A percentile compares a stretch with the other conserved stretches of the same genome.
Evolutionary conservation across 2,797 vertebrate species (phyloP).

Genomic region (Pseudopleuronectes americanus): DNA sequence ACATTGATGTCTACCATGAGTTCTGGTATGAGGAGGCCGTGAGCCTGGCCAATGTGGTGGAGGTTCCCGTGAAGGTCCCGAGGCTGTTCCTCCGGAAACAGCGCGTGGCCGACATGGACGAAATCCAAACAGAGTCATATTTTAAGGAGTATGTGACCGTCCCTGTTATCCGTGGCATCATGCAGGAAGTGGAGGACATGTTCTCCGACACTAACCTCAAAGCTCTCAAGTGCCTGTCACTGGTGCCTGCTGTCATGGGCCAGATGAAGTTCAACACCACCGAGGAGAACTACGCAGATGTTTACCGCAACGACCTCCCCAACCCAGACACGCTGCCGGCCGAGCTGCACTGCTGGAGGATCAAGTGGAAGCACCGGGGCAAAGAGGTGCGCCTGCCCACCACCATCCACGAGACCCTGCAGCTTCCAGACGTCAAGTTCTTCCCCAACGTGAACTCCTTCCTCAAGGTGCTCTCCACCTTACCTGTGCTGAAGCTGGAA

Average conservation of each 20-base stretch:
- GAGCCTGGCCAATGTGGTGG: slow-evolving; percentile 86
- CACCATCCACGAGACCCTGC: slow-evolving; percentile 94
- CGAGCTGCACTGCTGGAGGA: slow-evolving; percentile 97
- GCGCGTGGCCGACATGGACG: slow-evolving; percentile 79
- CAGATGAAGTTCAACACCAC: slow-evolving; percentile 97
- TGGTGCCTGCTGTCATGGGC: slow-evolving; percentile 96
- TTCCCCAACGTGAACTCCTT: slow-evolving; percentile 95
- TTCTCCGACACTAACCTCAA: slow-evolving; percentile 94
- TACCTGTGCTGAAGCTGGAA: slow-evolving; percentile 91
- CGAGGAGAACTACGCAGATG: slow-evolving; percentile 91
- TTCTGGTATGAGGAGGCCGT: slow-evolving; percentile 98
- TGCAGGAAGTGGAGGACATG: slow-evolving; percentile 94
- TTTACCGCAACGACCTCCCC: slow-evolving; percentile 92
- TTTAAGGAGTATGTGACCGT: slow-evolving; percentile 93
- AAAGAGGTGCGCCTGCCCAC: slow-evolving; percentile 94
- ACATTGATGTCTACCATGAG: slow-evolving; percentile 97
- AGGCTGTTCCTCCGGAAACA: slow-evolving; percentile 89
- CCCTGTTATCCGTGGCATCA: slow-evolving; percentile 90
- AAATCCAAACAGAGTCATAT: slow-evolving; percentile 90
- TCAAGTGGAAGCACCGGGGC: slow-evolving; percentile 98
- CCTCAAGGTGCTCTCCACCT: slow-evolving; percentile 91
- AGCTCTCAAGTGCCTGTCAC: slow-evolving; percentile 93
- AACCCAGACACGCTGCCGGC: slow-evolving; percentile 94
- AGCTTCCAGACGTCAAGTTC: slow-evolving; percentile 95
- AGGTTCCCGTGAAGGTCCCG: slow-evolving; percentile 87